Evolutionary conservation across 2,888 invertebrate species (phyloP), one percentile per base, ranked within the genome.

Genomic region (Ischnura elegans): DNA sequence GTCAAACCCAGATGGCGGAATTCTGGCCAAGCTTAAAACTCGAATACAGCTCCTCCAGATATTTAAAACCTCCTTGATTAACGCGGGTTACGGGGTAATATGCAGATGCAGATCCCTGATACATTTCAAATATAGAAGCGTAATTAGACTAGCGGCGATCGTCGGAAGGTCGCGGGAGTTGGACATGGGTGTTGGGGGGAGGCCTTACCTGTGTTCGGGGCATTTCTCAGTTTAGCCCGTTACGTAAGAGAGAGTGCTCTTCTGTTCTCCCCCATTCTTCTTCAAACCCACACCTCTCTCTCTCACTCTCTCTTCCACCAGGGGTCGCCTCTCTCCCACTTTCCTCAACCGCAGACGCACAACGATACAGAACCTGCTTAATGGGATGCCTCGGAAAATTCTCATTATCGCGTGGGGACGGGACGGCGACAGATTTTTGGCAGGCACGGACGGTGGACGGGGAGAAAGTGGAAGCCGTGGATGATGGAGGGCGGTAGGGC

Each of bases 391-490:
- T 90, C 90, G n/a, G 43, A 90, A 90, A 90, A 61, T 90, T 90
- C 90, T 90, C 90, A 90, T 90, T 90, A 90, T 90, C 90, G 55
- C 61, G 25, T 13, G 10, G 55, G 55, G 61, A 66, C 76, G 76
- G 76, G 90, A 61, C 66, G 90, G 90, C 43, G 90, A 90, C 90
- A 90, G 90, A 90, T 66, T 90, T 90, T 90, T 90, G 90, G 90
- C 90, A 90, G 90, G 36, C 29, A 16, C 10, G 36, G 36, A 36
- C 5, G 76, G 36, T 29, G 76, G 29, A 13, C 29, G 76, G 13
- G 16, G 61, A 5, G 21, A 21, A 5, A 61, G 21, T 19, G 61
- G 61, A 5, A 5, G 0, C 25, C 25, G 61, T 3, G 76, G 29
- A 5, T 29, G 66, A 36, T 4, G 76, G 36, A 10, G 61, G 61